Evolutionary conservation across 1,140 invertebrate genomes (phyloP).

Genomic region (Conopomorpha cramerella): DNA sequence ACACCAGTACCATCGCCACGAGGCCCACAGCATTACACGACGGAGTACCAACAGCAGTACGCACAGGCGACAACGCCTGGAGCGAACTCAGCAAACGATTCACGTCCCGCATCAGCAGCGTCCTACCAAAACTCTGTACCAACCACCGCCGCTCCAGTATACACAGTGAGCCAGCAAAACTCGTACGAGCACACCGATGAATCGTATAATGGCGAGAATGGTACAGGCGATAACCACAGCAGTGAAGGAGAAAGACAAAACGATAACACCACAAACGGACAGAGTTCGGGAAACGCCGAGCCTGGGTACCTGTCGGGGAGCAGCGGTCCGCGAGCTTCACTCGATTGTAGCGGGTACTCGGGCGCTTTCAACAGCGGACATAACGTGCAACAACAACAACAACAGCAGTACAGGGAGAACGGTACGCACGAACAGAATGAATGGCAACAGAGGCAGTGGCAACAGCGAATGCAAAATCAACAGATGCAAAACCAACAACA

Average conservation of each 20-base stretch:
- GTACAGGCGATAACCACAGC: slow-evolving; percentile 24
- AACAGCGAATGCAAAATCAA: slow-evolving; percentile 42
- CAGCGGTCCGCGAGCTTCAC: slow-evolving; percentile 90
- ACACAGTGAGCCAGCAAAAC: slow-evolving; percentile 36
- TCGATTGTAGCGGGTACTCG: slow-evolving; percentile 92
- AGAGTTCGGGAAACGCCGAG: slow-evolving; percentile 91
- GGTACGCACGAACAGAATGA: slow-evolving; percentile 51
- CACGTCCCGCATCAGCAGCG: slow-evolving; percentile 40
- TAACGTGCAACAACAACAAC: slow-evolving; percentile 29
- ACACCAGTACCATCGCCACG: slow-evolving; percentile 59
- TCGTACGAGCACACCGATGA: slow-evolving; percentile 44
- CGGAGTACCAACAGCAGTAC: slow-evolving; percentile 46
- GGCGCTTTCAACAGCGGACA: slow-evolving; percentile 76
- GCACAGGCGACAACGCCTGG: slow-evolving; percentile 38
- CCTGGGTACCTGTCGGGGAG: slow-evolving; percentile 93
- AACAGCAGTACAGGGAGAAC: slow-evolving; percentile 49
- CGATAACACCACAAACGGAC: slow-evolving; percentile 42
- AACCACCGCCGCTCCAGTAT: slow-evolving; percentile 35
- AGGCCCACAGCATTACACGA: slow-evolving; percentile 44
- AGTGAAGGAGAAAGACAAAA: slow-evolving; percentile 44
- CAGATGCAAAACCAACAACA: slow-evolving; percentile 31
- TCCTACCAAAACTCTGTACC: slow-evolving; percentile 41
- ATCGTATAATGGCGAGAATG: slow-evolving; percentile 21
- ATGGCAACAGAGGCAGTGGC: slow-evolving; percentile 61
- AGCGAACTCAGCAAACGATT: slow-evolving; percentile 31